Base-by-base conservation (phyloP, 2,888 invertebrate genomes). In the Drosophila macrospina region DNA sequence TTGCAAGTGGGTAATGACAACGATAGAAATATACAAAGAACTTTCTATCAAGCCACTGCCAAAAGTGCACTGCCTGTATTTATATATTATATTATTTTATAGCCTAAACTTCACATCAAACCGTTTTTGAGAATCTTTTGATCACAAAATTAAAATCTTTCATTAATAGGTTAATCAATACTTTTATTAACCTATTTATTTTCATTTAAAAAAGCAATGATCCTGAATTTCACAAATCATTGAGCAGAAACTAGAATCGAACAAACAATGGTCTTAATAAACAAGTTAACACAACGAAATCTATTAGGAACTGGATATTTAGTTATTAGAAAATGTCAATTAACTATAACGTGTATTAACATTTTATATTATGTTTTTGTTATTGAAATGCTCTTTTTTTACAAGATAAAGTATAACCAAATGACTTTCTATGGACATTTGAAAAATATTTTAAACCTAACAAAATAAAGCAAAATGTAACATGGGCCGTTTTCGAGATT, bases 41-140 rank as follows among this genome's bases (percentile, higher is more conserved):
- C 15, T 6, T 15, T 28, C 28, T 45, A 45, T 28, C 15, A 20
- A 45, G 45, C 48, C 48, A 48, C 48, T 48, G 48, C 48, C 48
- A n/a, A 20, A 30, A 34, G 48, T 32, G 20, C 32, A 32, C 48
- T 48, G 48, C 48, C 32, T 48, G 32, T 34, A 34, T n/a, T 34
- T 28, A 15, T 5, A 42, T 15, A 24, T 42, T n/a, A 42, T 24
- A 1, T 24, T 24, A 42, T 6, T 20, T 20, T 20, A 20, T 4
- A 20, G 3, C 11, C 24, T 24, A 42, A n/a, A 24, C 26, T 26
- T 41, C 11, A 26, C 4, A 26, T 13, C 4, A 28, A 16, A 10
- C 3, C 15, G 10, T 30, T 28, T 42, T 15, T 11, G 15, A 15
- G 15, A 15, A 5, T 10, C 45, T 13, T 26, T 13, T 8, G 13